A percentile compares a stretch with the other conserved stretches of the same genome.
Evolutionary conservation across 2,113 vertebrate species (phyloP).

Genomic region (Mastomys natalensis): DNA sequence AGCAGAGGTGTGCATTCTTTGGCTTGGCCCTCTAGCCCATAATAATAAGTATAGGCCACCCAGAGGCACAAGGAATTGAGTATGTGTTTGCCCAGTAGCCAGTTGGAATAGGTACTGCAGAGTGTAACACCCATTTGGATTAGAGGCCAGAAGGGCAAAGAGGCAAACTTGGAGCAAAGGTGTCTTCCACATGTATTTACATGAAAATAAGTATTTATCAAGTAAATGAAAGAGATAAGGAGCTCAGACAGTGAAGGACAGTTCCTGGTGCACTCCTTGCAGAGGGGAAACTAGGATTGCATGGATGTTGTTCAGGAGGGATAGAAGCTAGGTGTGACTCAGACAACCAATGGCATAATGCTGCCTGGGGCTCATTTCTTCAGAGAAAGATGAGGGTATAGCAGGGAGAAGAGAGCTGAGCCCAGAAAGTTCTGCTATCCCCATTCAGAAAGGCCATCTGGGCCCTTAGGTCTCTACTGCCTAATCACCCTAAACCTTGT

Average conservation of each 20-base stretch:
- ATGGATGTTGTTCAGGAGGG: not conserved
- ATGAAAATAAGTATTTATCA: not conserved
- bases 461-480: not conserved
- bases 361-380: not conserved
- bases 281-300: too few relatives aligned
- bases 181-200: not conserved
- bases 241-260: not conserved
- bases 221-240: not conserved
- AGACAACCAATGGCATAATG: not conserved
- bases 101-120: not conserved
- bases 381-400: not conserved
- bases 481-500: fast-evolving
- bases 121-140: not conserved
- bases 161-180: not conserved
- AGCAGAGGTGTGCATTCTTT: not conserved
- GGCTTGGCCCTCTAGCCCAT: not conserved
- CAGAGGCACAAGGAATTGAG: not conserved
- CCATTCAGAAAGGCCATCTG: not conserved
- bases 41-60: not conserved
- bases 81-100: not conserved
- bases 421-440: not conserved
- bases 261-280: not conserved
- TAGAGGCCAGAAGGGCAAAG: not conserved
- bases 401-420: not conserved
- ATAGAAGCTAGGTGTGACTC: not conserved